Evolutionary conservation across 2,888 invertebrate genomes (phyloP), one percentile per base, ranked within the genome.

Genomic region (Dolichomitus sp.): DNA sequence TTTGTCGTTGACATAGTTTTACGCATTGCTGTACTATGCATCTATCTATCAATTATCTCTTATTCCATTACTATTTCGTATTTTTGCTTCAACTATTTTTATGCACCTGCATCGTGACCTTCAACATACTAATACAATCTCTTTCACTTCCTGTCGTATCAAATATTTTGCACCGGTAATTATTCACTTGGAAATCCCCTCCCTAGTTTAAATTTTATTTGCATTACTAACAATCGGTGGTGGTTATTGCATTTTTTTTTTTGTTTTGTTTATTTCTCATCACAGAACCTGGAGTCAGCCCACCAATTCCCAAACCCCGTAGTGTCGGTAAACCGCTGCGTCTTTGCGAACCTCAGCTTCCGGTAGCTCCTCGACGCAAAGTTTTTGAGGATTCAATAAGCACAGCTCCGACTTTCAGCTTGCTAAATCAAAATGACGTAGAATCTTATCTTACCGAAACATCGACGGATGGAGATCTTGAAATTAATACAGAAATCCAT

Each of bases 301-400:
- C 87, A 74, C 93, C 91, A 27, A 85, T 88, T 87, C 90, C 91
- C 54, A 91, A 87, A 85, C 91, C 91, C 84, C 90, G 91, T 87
- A 88, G 85, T 78, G 50, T 82, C 65, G 83, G 77, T 77, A 69
- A 4, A 23, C 1, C 61, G 30, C 4, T 14, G 50, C 19, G 59
- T 59, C 79, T 50, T 76, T 80, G 33, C 78, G 79, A 76, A 80
- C 69, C 72, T 48, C 59, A 19, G 19, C 61, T 83, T 69, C 70
- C 77, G 17, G 66, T 82, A 74, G 74, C 73, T 45, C 80, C 83
- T 40, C 72, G 70, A 73, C 84, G 83, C 72, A 81, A 52, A 61
- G 14, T 68, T 12, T 11, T 65, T 50, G 57, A 78, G 52, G 2
- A 17, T 9, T 54, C 66, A 27, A 7, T 14, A 30, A 11, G n/a